Evolutionary conservation across 2,797 vertebrate genomes (phyloP), one percentile per base, ranked within the genome.

Genomic region (Phoeniculus purpureus): DNA sequence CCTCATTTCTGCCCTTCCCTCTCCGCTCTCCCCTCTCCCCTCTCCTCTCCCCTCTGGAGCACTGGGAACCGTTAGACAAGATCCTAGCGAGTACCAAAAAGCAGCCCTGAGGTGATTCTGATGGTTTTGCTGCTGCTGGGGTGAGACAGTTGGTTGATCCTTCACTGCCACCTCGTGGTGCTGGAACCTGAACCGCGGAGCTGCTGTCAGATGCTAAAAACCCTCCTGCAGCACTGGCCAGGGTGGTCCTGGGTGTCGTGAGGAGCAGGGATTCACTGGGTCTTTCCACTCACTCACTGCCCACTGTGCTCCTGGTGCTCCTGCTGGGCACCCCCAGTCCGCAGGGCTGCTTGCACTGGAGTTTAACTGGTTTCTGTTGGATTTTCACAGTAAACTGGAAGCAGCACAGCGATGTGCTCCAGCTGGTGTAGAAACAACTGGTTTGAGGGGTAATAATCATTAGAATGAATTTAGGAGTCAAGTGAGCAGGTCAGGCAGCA

Each of bases 91-190:
- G 67, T 52, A 29, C 20, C 17, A 55, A 51, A 58, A 5, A 0
- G 13, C 43, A 43, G 13, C 2, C 4, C 9, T 4, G 13, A 56
- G 51, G 4, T n/a, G 11, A 14, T 31, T 45, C 31, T 10, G 13
- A 13, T 8, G 12, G 40, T 10, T 1, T 11, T 51, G 52, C 56
- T 32, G 61, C 47, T 72, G 0, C 9, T 13, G 43, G 45, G 3
- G 19, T 6, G 51, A 19, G 66, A 12, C 7, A 6, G 22, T 79
- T 85, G 47, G 9, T 17, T 80, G 40, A 54, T 65, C 37, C 72
- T 88, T 37, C 83, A 7, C 83, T 62, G 85, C 90, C 91, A 92
- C 87, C 94, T 91, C 22, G 90, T 34, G 95, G 85, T 26, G 20
- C 25, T 10, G 18, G 2, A 1, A 16, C 31, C 15, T 52, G 7